Evolutionary conservation across 2,113 vertebrate genomes (phyloP).

Genomic region (Rynchops niger): DNA sequence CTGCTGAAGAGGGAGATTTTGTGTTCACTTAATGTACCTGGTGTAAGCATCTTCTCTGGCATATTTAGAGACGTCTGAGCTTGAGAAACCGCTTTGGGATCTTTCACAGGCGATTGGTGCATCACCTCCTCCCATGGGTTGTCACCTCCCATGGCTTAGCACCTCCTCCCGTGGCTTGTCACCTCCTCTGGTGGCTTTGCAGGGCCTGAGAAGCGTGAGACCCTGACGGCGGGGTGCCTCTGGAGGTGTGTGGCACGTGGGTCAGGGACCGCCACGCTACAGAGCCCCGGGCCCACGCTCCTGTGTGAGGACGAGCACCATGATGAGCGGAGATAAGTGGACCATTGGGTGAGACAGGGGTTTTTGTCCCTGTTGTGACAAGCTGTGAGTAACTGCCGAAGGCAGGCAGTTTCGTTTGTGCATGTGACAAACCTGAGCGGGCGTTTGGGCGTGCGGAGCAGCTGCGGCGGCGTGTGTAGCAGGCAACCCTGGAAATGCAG

Average conservation of each 20-base stretch:
- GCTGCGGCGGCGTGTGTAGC: rapidly evolving
- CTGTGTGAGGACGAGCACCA: rapidly evolving
- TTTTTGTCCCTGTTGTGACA: rapidly evolving
- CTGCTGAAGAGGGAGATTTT: not conserved
- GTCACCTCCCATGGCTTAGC: not conserved
- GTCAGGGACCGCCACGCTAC: not conserved
- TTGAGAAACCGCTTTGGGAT: not conserved
- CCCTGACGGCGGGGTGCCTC: rapidly evolving
- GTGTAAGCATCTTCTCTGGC: not conserved
- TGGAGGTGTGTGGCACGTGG: not conserved
- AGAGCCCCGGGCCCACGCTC: rapidly evolving
- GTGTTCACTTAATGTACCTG: not conserved
- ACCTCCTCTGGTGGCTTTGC: not conserved
- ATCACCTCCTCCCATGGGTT: not conserved
- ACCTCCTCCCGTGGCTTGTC: not conserved
- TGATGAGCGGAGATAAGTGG: rapidly evolving
- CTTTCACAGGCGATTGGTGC: not conserved
- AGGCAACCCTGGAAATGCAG: rapidly evolving
- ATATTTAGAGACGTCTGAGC: not conserved
- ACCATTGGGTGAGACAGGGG: rapidly evolving
- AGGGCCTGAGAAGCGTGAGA: not conserved
- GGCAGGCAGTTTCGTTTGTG: rapidly evolving
- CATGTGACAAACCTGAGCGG: rapidly evolving
- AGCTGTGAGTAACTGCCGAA: not conserved
- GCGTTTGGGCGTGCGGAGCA: rapidly evolving